Evolutionary conservation across 23 tunicate genomes (phyloP), one percentile per base, ranked within the genome.

Genomic region (Trididemnum miniatum): DNA sequence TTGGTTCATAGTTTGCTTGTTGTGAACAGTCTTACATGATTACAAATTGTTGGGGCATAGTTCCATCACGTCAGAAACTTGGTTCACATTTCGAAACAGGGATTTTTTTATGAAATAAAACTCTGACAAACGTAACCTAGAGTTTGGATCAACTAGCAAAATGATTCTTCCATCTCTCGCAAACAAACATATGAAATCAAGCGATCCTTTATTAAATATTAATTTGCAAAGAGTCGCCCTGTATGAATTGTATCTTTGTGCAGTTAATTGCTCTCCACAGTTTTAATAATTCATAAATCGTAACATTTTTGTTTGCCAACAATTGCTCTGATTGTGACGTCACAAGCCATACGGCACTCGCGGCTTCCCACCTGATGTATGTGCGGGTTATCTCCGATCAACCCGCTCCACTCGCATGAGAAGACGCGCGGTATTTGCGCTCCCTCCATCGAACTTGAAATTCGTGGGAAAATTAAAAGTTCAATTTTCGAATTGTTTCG

Each of bases 251-350:
- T 62, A 62, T n/a, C 67, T n/a, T 4, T 15, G 25, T 62, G 67
- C 29, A 62, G 67, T 67, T 67, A 33, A 67, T 67, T 67, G 38
- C 38, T 26, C 5, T 62, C 25, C 38, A 31, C 37, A 5, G 18
- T 67, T 67, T 62, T 31, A 67, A 67, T 67, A 67, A 67, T 67
- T 31, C 25, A 67, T 67, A 32, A 67, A 30, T 32, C 18, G 38
- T 31, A 67, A 24, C 18, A 67, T 67, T 67, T 67, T 33, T 67
- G 75, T 32, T 67, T 31, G 75, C 38, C 38, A 67, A 67, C 75
- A 67, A 67, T 67, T 67, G 38, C 38, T 9, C 26, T 67, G 38
- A 67, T 67, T 67, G 38, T 67, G 75, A 67, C 75, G 75, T 67
- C 75, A 31, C 67, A 22, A 4, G 26, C 28, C 67, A 62, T 62